Conservation (phyloP, 2,888 invertebrate species). For the Himalopsyche anomala region DNA sequence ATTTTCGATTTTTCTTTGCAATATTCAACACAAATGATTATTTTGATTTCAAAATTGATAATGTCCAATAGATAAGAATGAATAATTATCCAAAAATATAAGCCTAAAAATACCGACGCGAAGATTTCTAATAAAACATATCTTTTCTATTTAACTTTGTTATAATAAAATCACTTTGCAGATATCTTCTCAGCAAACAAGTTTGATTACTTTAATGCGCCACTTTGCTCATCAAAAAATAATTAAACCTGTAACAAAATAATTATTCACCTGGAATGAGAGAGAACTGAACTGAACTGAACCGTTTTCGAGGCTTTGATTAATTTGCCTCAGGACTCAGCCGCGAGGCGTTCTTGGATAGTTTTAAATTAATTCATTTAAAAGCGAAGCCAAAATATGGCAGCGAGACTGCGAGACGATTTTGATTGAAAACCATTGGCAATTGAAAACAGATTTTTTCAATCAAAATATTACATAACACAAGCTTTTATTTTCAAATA, state of each 20-base stretch:
- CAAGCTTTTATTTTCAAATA: too few species aligned
- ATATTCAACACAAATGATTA: too few species aligned
- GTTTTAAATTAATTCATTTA: slow-evolving; percentile 21
- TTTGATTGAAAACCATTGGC: not conserved
- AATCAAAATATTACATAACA: too few species aligned
- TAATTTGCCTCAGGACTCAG: not conserved
- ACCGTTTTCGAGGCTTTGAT: slow-evolving; percentile 27
- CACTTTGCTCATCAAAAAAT: slow-evolving; percentile 34
- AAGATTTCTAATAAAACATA: not conserved
- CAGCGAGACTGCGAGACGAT: not conserved
- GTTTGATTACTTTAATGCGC: not conserved
- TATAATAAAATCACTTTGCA: not conserved
- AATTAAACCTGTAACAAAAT: slow-evolving; percentile 11
- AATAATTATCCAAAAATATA: too few species aligned
- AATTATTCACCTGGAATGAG: slow-evolving; percentile 19
- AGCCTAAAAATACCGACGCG: too few species aligned
- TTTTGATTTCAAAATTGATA: too few species aligned
- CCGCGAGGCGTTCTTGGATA: slow-evolving; percentile 14
- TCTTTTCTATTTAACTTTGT: not conserved
- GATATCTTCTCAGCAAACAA: not conserved
- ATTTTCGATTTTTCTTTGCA: too few species aligned
- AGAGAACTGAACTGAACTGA: not conserved
- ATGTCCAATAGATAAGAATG: too few species aligned
- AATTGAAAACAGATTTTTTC: not conserved
- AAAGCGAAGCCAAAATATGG: slow-evolving; percentile 4